Evolutionary conservation across 2,797 vertebrate species (phyloP), one percentile per base, ranked within the genome.

Genomic region (Pempheris klunzingeri): DNA sequence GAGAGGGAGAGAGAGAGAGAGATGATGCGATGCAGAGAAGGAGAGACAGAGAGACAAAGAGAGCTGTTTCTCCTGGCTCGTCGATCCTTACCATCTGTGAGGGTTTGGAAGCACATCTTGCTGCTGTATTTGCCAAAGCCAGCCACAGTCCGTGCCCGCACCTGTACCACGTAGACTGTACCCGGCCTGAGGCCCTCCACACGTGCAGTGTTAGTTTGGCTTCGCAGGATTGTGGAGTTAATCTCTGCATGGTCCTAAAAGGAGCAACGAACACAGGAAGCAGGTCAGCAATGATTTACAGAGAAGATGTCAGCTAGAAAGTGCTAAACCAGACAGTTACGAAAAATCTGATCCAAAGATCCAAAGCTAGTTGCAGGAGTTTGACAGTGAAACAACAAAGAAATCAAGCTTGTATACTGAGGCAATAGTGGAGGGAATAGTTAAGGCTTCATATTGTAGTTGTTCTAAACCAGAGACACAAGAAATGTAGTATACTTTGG

Each of bases 71-170:
- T 86, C 78, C 88, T 92, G 91, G 91, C 89, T 86, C 66, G 55
- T 60, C 50, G 38, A 79, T 88, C 77, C 97, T 97, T 96, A 99
- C 98, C 98, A 38, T 99, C 97, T 9, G 97, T 99, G 88, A 99
- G 96, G 0, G 97, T 98, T 93, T 99, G 98, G 96, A 99, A 99
- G 95, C 97, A 99, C 98, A 99, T 99, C 96, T 98, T 99, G 90
- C 97, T 97, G 28, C 98, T 99, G 96, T 97, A 99, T 94, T 98
- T 98, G 91, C 98, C 98, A 4, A 99, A 99, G 84, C 98, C 98
- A 0, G 97, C 97, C 80, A 98, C 97, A 1, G 97, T 98, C 91
- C 97, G 95, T 0, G 98, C 98, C 1, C 98, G 96, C 92, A 99
- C 98, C 94, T 99, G 98, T 22, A 99, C 97, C 89, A 99, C 98